Conservation (phyloP, 2,797 vertebrate genomes). For the Orientallactaga sibirica region DNA sequence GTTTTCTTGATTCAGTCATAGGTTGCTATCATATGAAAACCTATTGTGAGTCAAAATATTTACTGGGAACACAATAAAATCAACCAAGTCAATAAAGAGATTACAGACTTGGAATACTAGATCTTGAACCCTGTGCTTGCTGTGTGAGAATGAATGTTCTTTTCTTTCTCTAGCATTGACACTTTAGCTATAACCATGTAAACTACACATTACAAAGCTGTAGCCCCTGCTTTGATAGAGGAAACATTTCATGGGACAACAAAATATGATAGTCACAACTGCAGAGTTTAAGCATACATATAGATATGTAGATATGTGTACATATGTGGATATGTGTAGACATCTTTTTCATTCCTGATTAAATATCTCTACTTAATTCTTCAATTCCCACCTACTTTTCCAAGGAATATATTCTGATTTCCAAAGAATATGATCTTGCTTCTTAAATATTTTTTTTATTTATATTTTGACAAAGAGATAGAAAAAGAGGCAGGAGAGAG, state of each 20-base stretch:
- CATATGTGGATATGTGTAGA: not conserved
- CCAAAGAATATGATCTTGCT: not conserved
- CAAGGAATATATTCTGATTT: not conserved
- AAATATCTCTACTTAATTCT: not conserved
- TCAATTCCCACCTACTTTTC: not conserved
- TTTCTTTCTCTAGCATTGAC: not conserved
- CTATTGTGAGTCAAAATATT: not conserved
- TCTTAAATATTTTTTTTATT: not conserved
- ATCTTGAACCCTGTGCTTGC: not conserved
- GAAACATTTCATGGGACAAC: not conserved
- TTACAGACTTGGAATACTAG: fast-evolving
- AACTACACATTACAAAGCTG: not conserved
- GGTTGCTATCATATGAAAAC: not conserved
- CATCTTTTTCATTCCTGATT: not conserved
- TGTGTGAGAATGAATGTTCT: not conserved
- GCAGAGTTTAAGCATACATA: not conserved
- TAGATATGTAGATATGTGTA: too few species aligned
- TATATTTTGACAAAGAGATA: too few species aligned
- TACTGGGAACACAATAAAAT: not conserved
- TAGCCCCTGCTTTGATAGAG: not conserved
- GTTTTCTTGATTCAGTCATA: not conserved
- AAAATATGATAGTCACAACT: not conserved
- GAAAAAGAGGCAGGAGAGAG: too few species aligned
- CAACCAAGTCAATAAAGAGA: not conserved
- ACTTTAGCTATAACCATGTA: not conserved